Evolutionary conservation across 2,888 invertebrate genomes (phyloP).

Genomic region (Epinotia demarniana): DNA sequence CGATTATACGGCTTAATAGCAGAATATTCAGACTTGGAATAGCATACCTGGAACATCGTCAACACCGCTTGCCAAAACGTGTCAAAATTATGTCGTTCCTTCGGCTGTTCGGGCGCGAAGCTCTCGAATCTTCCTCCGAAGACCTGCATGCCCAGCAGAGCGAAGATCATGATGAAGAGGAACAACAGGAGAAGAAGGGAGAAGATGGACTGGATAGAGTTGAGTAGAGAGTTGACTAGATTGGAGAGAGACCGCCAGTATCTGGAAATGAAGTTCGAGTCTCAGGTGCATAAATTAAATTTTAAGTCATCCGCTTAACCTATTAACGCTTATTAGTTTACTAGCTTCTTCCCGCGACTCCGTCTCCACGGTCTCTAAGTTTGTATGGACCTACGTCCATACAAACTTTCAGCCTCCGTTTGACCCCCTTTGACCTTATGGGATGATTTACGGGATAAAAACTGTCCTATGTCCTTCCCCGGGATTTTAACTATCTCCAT

Average conservation of each 20-base stretch:
- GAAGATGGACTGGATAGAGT: slow-evolving; percentile 99
- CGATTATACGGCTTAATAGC: background rate
- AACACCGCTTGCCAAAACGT: slow-evolving; percentile 99
- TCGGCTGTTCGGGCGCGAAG: slow-evolving; percentile 91
- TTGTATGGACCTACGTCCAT: too few species aligned
- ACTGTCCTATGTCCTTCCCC: too few species aligned
- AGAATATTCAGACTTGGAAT: background rate
- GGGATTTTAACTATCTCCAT: too few species aligned
- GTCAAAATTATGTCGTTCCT: slow-evolving; percentile 98
- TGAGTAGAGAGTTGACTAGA: slow-evolving; percentile 98
- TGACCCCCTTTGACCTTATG: too few species aligned
- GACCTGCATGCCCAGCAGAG: slow-evolving; percentile 99
- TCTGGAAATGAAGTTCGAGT: slow-evolving; percentile 77
- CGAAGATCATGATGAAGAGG: slow-evolving; percentile 99
- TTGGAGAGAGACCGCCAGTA: slow-evolving; percentile 99
- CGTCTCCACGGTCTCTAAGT: too few species aligned
- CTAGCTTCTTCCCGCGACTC: too few species aligned
- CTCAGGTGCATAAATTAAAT: too few species aligned
- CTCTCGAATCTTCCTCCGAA: slow-evolving; percentile 98
- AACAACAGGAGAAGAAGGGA: slow-evolving; percentile 98
- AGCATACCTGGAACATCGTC: slow-evolving; percentile 97
- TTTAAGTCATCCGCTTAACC: too few species aligned
- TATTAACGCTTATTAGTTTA: too few species aligned
- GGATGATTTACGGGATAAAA: too few species aligned
- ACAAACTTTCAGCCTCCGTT: too few species aligned